Conservation (phyloP, 2,888 invertebrate species). For the Mechanitis mazaeus region DNA sequence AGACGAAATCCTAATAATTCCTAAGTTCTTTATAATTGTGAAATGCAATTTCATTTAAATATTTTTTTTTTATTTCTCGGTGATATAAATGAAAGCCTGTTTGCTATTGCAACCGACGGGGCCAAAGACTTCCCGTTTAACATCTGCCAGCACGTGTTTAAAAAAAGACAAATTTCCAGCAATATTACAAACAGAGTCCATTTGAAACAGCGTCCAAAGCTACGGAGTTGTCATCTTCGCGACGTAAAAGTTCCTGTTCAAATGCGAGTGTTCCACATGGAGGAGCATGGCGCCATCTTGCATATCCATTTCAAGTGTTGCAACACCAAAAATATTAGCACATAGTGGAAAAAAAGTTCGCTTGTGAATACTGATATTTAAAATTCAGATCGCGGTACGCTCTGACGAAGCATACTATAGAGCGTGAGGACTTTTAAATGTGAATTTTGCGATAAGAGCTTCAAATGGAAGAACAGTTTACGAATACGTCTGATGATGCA, state of each 20-base stretch:
- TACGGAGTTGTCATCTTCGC: slow-evolving; percentile 47
- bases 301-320: slow-evolving; percentile 37
- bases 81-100: neutral
- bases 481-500: slow-evolving; percentile 41
- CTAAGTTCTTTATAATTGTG: no score
- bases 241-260: slow-evolving; percentile 39
- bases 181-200: slow-evolving; percentile 47
- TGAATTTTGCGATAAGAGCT: slow-evolving; percentile 42
- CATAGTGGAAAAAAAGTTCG: slow-evolving; percentile 43
- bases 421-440: slow-evolving; percentile 39
- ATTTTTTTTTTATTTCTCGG: slow-evolving; percentile 13
- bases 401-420: slow-evolving; percentile 32
- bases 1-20: no score
- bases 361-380: slow-evolving; percentile 36
- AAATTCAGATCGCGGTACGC: slow-evolving; percentile 29
- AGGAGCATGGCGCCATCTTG: slow-evolving; percentile 45
- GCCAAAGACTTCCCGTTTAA: slow-evolving; percentile 36
- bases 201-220: slow-evolving; percentile 39
- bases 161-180: slow-evolving; percentile 41
- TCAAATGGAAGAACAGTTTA: slow-evolving; percentile 38
- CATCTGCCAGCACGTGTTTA: slow-evolving; percentile 37
- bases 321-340: slow-evolving; percentile 42
- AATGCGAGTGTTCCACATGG: slow-evolving; percentile 41
- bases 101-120: slow-evolving; percentile 23
- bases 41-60: no score